These are phyloP conservation scores for Eledona agricola DNA, from an alignment of 2,888 invertebrate species.

Conservation along the genomic window DNA sequence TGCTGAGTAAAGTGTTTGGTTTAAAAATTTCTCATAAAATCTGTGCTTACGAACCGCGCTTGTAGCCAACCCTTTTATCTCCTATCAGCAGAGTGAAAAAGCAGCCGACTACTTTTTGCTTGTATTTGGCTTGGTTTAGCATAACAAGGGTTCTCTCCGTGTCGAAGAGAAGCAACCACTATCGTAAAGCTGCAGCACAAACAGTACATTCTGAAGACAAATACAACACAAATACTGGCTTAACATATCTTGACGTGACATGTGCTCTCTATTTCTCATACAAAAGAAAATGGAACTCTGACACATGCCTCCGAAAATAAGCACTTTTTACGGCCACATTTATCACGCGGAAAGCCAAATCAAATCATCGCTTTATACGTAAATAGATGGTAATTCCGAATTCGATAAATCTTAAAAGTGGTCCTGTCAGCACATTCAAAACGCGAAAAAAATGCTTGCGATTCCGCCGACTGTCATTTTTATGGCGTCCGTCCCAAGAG, in stretches of 20 bases:
- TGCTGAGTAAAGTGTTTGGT: no score
- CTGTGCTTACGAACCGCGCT: slow-evolving; percentile 4
- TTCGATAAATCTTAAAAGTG: slow-evolving; percentile 24
- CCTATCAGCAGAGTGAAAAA: slow-evolving; percentile 15
- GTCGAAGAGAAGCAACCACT: slow-evolving; percentile 45
- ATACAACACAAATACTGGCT: slow-evolving; percentile 53
- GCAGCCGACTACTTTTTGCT: slow-evolving; percentile 29
- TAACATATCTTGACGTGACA: slow-evolving; percentile 49
- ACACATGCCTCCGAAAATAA: slow-evolving; percentile 20
- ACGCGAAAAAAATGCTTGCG: no score
- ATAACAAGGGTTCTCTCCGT: slow-evolving; percentile 48
- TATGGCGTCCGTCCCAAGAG: slow-evolving; percentile 18
- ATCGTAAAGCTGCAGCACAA: slow-evolving; percentile 52
- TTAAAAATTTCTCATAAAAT: no score
- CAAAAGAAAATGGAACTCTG: slow-evolving; percentile 17
- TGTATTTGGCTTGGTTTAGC: slow-evolving; percentile 48
- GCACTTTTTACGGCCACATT: slow-evolving; percentile 17
- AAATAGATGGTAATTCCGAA: slow-evolving; percentile 20
- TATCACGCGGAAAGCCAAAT: slow-evolving; percentile 11
- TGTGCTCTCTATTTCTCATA: slow-evolving; percentile 22
- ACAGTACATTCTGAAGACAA: slow-evolving; percentile 52
- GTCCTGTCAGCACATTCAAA: slow-evolving; percentile 19
- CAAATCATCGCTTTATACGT: slow-evolving; percentile 21
- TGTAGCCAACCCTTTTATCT: slow-evolving; percentile 14
- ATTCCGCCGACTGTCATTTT: no score